Evolutionary conservation across 2,113 vertebrate genomes (phyloP).

Genomic region (Vulpes vulpes): DNA sequence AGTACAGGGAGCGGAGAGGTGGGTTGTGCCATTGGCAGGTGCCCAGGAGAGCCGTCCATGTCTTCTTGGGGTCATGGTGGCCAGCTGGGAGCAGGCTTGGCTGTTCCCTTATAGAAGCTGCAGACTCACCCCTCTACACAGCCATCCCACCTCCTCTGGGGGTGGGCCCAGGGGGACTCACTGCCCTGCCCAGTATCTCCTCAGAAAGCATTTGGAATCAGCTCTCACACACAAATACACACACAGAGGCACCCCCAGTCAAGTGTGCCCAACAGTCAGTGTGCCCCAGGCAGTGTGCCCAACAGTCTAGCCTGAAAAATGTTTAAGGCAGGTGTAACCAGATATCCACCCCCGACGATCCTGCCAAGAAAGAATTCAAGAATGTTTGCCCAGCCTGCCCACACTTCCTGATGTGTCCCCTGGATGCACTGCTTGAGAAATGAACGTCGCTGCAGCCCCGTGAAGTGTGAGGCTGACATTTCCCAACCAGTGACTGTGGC

Average conservation of each 20-base stretch:
- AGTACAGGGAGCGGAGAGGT: too few species aligned
- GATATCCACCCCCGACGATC: neutral
- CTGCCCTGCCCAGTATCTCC: neutral
- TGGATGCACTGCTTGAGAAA: constrained; percentile 55
- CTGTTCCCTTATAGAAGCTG: neutral
- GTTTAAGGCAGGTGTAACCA: constrained; percentile 7
- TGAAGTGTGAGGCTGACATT: neutral
- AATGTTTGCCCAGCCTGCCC: constrained; percentile 29
- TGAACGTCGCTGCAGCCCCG: neutral
- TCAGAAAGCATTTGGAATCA: neutral
- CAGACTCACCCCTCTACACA: neutral
- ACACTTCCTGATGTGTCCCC: constrained; percentile 64
- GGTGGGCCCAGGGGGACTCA: neutral
- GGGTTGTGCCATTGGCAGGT: rapidly evolving
- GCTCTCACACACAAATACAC: neutral
- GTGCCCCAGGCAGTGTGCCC: neutral
- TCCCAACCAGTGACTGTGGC: neutral
- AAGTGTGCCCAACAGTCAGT: neutral
- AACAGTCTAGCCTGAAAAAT: neutral
- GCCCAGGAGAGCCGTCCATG: neutral
- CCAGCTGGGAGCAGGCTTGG: neutral
- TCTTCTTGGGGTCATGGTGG: neutral
- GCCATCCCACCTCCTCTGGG: neutral
- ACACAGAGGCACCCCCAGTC: neutral
- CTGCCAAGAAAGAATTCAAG: constrained; percentile 44